Evolutionary conservation across 1,140 invertebrate genomes (phyloP), one percentile per base, ranked within the genome.

Genomic region (Daktulosphaira vitifoliae): DNA sequence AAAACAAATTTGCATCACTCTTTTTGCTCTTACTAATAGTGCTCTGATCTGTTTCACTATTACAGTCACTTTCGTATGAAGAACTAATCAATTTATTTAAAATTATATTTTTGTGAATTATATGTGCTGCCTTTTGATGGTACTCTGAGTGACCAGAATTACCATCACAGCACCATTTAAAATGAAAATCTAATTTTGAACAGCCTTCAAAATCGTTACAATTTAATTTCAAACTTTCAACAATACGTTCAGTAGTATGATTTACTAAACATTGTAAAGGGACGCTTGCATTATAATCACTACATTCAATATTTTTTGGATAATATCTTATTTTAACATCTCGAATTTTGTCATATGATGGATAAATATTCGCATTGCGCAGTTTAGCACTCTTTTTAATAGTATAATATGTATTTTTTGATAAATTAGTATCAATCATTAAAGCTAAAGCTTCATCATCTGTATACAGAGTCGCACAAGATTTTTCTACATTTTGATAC

Each of bases 351-450:
- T 59, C 38, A 59, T 59, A 44, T 0, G 54, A 48, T 20, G 44
- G 44, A 18, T 51, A 51, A 51, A 51, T 51, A 51, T 51, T 51
- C 25, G 26, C 49, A 26, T 25, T 25, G 1, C n/a, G 1, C 29
- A 26, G 23, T 51, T 51, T 51, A 2, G 49, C 25, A 2, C 25
- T 25, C n/a, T 26, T n/a, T n/a, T 25, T 3, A 1, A 25, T 18
- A 26, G 11, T 29, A 48, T 18, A 8, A 29, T 51, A 51, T 51
- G 49, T 26, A 51, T 51, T 25, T 51, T 51, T 51, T 15, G 49
- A 26, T 25, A 51, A 26, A 15, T 25, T 22, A 18, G 26, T 51
- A 33, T 51, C 26, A n/a, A 33, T 18, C 16, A 51, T 0, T n/a
- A 51, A 29, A 1, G 26, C 26, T 20, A 50, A 23, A 5, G 16